Evolutionary conservation across 2,113 vertebrate genomes (phyloP).

Genomic region (Spilogale gracilis): DNA sequence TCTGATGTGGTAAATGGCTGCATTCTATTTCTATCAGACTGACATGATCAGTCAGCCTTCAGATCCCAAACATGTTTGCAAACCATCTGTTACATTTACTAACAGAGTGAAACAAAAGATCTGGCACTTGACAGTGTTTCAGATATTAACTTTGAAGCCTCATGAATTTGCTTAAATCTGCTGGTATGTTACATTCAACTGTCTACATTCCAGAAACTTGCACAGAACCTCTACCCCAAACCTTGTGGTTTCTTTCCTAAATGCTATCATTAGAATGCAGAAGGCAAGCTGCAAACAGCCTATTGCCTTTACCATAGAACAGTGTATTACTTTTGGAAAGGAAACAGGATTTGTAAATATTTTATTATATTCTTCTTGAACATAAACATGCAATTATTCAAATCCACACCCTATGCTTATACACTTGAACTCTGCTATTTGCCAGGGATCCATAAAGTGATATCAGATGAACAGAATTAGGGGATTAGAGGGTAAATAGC

Average conservation of each 20-base stretch:
- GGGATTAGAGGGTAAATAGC: constrained; percentile 66
- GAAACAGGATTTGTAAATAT: constrained; percentile 83
- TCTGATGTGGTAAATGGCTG: constrained; percentile 65
- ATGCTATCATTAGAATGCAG: constrained; percentile 70
- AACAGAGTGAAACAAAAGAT: constrained; percentile 76
- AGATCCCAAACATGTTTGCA: constrained; percentile 72
- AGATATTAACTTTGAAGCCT: constrained; percentile 70
- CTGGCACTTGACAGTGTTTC: constrained; percentile 59
- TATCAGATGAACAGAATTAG: constrained; percentile 73
- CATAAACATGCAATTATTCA: constrained; percentile 84
- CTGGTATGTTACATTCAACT: constrained; percentile 48
- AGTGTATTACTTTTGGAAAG: constrained; percentile 72
- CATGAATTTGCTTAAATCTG: constrained; percentile 52
- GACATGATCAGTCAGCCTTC: constrained; percentile 73
- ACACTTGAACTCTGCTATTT: constrained; percentile 71
- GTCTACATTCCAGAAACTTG: constrained; percentile 25
- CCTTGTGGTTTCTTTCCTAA: constrained; percentile 63
- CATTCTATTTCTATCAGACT: constrained; percentile 76
- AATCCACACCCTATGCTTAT: constrained; percentile 63
- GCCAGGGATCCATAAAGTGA: constrained; percentile 65
- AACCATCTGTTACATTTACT: constrained; percentile 76
- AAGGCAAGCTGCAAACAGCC: constrained; percentile 69
- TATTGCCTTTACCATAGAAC: constrained; percentile 61
- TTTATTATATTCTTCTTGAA: constrained; percentile 80
- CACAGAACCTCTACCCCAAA: constrained; percentile 42